Percentiles rank a stretch among this genome's conserved stretches.
Conservation (phyloP, 2,113 vertebrate genomes). For the Physeter macrocephalus region DNA sequence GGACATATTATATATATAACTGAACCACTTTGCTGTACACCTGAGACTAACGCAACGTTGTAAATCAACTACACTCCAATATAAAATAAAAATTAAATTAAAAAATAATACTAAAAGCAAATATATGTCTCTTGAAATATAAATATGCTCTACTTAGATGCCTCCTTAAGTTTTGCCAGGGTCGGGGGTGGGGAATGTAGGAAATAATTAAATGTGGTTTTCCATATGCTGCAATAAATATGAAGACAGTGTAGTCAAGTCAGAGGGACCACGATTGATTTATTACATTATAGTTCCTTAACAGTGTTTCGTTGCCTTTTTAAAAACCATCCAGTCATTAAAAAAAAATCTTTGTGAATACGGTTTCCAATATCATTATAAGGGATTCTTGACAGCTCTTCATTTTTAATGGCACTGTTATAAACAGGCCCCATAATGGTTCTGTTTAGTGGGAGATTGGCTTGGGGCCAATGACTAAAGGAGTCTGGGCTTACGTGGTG, state of each 20-base stretch:
- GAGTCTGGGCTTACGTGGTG: neutral
- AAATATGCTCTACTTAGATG: conserved; percentile 19
- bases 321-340: conserved; percentile 76
- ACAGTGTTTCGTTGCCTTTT: conserved; percentile 73
- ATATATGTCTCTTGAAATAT: conserved; percentile 40
- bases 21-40: neutral
- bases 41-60: neutral
- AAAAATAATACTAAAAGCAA: neutral
- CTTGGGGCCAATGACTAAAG: conserved; percentile 51
- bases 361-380: conserved; percentile 72
- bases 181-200: neutral
- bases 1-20: neutral
- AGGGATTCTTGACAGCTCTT: conserved; percentile 77
- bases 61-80: neutral
- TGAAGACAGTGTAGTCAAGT: conserved; percentile 55
- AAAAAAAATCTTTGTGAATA: conserved; percentile 75
- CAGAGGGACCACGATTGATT: conserved; percentile 74
- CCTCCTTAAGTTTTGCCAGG: neutral
- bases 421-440: conserved; percentile 75
- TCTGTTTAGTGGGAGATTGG: conserved; percentile 67
- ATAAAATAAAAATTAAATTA: neutral
- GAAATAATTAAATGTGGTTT: conserved; percentile 32
- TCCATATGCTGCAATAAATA: conserved; percentile 62
- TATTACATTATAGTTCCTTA: conserved; percentile 76
- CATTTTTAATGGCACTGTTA: conserved; percentile 79